Evolutionary conservation across 2,113 vertebrate genomes (phyloP).

Genomic region (Nesogale talazaci): DNA sequence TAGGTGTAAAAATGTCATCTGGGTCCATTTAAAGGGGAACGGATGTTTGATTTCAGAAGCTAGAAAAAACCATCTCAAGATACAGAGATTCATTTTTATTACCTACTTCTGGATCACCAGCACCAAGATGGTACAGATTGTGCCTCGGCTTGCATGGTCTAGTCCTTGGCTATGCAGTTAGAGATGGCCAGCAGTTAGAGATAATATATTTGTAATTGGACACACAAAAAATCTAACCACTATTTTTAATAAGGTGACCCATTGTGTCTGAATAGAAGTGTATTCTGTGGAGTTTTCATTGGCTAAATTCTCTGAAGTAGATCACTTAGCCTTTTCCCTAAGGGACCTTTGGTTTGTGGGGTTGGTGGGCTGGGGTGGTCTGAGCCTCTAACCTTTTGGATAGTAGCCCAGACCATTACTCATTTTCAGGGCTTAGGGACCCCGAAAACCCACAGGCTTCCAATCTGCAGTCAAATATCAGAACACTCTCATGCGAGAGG

Average conservation of each 20-base stretch:
- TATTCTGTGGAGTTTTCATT: neutral
- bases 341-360: neutral
- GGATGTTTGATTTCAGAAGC: too few species aligned
- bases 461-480: neutral
- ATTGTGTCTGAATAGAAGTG: neutral
- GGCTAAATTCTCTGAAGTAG: neutral
- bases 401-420: neutral
- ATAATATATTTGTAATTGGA: neutral
- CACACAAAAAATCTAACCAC: neutral
- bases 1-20: neutral
- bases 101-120: neutral
- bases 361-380: too few species aligned
- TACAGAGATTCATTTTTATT: constrained; percentile 22
- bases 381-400: neutral
- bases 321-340: neutral
- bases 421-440: neutral
- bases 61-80: neutral
- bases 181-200: neutral
- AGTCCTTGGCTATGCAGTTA: neutral
- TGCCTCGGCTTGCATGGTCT: neutral
- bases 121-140: neutral
- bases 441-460: neutral
- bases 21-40: constrained; percentile 30
- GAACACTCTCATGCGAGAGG: neutral
- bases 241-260: neutral